phyloP scores from a whole-genome alignment of 2,888 invertebrate species.

The Melikaiella ostensackeni region DNA sequence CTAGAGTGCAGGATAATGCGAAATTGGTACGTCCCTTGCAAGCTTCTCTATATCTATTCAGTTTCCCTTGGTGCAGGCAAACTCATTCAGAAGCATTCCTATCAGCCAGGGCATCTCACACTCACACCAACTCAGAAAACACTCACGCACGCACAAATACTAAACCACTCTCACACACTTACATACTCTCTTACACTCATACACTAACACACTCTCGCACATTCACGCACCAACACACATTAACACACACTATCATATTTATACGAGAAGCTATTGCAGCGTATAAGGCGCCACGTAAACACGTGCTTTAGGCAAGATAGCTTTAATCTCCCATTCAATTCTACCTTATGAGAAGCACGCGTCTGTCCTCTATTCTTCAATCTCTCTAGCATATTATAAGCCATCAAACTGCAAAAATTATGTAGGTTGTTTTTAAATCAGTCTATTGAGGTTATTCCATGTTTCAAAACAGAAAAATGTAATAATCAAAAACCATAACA shows the following conservation, averaged over 20 bases:
- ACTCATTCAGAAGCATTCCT: conserved; percentile 14
- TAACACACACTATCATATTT: too few relatives aligned
- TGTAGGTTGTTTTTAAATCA: too few relatives aligned
- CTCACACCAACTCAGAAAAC: too few relatives aligned
- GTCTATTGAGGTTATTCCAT: too few relatives aligned
- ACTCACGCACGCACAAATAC: too few relatives aligned
- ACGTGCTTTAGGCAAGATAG: conserved; percentile 27
- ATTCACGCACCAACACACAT: not conserved
- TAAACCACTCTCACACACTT: too few relatives aligned
- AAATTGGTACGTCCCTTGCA: conserved; percentile 10
- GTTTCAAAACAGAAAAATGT: too few relatives aligned
- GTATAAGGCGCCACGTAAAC: conserved; percentile 8
- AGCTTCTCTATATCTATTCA: conserved; percentile 8
- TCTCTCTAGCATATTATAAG: not conserved
- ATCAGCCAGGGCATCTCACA: not conserved
- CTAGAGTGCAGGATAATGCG: not conserved
- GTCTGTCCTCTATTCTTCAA: not conserved
- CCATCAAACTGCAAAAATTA: not conserved
- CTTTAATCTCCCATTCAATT: conserved; percentile 19
- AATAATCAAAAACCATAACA: too few relatives aligned
- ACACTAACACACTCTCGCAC: not conserved
- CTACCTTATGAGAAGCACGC: conserved; percentile 4
- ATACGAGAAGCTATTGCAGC: conserved; percentile 18
- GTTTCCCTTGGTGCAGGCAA: not conserved
- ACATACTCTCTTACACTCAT: too few relatives aligned